phyloP scores from a whole-genome alignment of 2,113 vertebrate species.

The Bos javanicus region DNA sequence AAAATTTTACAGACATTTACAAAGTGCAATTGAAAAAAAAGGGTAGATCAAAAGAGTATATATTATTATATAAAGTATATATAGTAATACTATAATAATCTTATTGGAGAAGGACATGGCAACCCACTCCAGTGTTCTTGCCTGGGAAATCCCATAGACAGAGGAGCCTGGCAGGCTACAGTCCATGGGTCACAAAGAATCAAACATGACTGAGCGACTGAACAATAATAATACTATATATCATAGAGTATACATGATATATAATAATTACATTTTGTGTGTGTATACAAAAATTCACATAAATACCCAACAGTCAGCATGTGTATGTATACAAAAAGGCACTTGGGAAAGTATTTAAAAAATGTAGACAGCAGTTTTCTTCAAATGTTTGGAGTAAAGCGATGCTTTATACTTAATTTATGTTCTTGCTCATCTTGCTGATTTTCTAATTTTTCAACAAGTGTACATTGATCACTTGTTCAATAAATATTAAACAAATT shows the following conservation, averaged over 20 bases:
- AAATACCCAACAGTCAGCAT: not conserved
- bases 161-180: not conserved
- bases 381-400: not conserved
- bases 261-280: not conserved
- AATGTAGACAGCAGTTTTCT: not conserved
- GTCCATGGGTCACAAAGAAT: not conserved
- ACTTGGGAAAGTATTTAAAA: not conserved
- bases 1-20: not conserved
- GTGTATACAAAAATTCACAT: not conserved
- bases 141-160: not conserved
- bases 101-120: not conserved
- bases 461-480: not conserved
- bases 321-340: not conserved
- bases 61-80: not conserved
- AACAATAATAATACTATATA: not conserved
- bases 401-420: not conserved
- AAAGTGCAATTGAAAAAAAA: not conserved
- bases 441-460: constrained; percentile 8
- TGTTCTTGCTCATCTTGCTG: not conserved
- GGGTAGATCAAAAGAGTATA: not conserved
- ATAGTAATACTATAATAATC: not conserved
- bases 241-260: not conserved
- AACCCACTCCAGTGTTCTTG: not conserved
- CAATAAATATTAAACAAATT: not conserved
- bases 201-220: not conserved